Evolutionary conservation across 2,797 vertebrate species (phyloP).

Genomic region (Meriones psammophilus): DNA sequence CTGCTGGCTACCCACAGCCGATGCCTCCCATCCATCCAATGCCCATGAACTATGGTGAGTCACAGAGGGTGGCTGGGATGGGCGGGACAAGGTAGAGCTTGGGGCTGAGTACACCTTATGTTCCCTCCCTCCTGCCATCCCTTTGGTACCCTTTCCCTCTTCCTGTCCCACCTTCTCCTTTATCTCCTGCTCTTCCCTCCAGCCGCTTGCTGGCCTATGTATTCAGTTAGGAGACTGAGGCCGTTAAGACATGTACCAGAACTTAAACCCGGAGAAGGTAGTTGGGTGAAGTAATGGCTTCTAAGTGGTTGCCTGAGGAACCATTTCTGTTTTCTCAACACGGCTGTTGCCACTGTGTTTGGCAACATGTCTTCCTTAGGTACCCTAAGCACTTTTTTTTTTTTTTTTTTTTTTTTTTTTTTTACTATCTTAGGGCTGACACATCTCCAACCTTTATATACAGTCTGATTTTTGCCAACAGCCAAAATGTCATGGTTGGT

Average conservation of each 20-base stretch:
- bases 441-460: conserved; percentile 44
- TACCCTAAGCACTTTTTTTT: not conserved
- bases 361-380: not conserved
- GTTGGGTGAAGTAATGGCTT: not conserved
- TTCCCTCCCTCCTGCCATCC: not conserved
- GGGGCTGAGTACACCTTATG: not conserved
- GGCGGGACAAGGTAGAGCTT: not conserved
- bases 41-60: conserved; percentile 88
- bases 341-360: not conserved
- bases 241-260: not conserved
- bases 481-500: not conserved
- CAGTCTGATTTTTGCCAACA: conserved; percentile 54
- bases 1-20: conserved; percentile 86
- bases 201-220: not conserved
- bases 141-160: not conserved
- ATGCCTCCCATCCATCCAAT: conserved; percentile 87
- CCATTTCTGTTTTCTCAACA: not conserved
- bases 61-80: not conserved
- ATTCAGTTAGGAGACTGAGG: not conserved
- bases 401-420: not conserved
- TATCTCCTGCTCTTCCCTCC: not conserved
- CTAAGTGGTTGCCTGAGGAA: not conserved
- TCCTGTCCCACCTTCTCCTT: not conserved
- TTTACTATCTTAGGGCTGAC: not conserved
- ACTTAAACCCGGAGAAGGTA: not conserved